These are phyloP conservation scores for Telmatochromis brichardi DNA, from an alignment of 2,113 vertebrate genomes.

Conservation along the genomic window DNA sequence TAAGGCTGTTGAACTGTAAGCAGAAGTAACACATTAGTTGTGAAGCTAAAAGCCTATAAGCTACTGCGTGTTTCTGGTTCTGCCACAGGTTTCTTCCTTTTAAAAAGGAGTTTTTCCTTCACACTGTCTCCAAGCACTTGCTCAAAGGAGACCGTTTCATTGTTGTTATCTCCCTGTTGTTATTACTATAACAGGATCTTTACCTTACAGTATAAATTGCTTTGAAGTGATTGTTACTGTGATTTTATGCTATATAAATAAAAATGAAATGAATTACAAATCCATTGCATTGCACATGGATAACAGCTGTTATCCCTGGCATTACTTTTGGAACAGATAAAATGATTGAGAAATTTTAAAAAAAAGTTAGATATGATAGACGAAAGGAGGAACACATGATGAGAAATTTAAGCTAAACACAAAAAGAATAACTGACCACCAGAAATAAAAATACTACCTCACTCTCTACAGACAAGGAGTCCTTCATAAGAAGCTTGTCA, in stretches of 20 bases:
- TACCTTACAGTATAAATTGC: neutral
- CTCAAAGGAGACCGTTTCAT: neutral
- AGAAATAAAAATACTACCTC: neutral
- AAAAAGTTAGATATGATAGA: neutral
- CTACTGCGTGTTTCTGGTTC: rapidly evolving
- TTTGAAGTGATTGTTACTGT: neutral
- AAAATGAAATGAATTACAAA: neutral
- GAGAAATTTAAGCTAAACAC: neutral
- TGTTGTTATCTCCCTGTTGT: neutral
- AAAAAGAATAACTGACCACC: neutral
- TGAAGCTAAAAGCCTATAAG: neutral
- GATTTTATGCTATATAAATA: neutral
- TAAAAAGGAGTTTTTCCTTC: neutral
- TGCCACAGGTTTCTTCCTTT: neutral
- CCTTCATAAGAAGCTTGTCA: neutral
- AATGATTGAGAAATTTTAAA: neutral
- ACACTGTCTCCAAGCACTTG: neutral
- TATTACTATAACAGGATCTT: neutral
- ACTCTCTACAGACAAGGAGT: neutral
- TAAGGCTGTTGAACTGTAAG: neutral
- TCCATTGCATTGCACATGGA: neutral
- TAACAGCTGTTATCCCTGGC: neutral
- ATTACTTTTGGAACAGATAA: neutral
- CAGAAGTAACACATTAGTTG: neutral
- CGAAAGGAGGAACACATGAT: neutral